These are phyloP conservation scores for Napeogenes inachia DNA, from an alignment of 2,888 invertebrate genomes.

Conservation along the genomic window DNA sequence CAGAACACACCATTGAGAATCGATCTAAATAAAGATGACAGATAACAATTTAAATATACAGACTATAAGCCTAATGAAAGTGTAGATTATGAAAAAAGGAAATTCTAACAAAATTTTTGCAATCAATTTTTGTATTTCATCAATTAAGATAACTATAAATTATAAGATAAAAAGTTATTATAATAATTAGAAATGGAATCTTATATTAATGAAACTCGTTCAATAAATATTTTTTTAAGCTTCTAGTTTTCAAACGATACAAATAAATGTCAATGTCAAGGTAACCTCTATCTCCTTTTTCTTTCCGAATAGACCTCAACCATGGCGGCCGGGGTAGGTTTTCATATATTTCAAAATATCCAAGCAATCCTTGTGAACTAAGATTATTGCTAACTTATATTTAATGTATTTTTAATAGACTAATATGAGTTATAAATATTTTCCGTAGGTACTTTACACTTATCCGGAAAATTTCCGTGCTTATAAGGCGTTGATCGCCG, in stretches of 20 bases:
- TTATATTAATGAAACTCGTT: no score
- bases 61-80: constrained; percentile 11
- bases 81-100: not conserved
- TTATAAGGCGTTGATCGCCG: constrained; percentile 97
- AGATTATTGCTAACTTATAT: constrained; percentile 29
- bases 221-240: no score
- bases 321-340: constrained; percentile 87
- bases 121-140: no score
- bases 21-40: constrained; percentile 43
- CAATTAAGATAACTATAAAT: no score
- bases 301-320: constrained; percentile 68
- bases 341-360: constrained; percentile 55
- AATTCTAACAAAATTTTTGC: not conserved
- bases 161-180: no score
- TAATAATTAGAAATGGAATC: no score
- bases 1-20: constrained; percentile 39
- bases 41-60: constrained; percentile 21
- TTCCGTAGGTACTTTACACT: constrained; percentile 95
- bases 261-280: constrained; percentile 33
- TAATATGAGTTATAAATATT: constrained; percentile 43
- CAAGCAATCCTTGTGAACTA: constrained; percentile 42
- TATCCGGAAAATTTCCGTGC: constrained; percentile 99
- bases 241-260: no score
- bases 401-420: not conserved
- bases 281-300: constrained; percentile 40